Evolutionary conservation across 2,888 invertebrate genomes (phyloP).

Genomic region (Nowickia ferox): DNA sequence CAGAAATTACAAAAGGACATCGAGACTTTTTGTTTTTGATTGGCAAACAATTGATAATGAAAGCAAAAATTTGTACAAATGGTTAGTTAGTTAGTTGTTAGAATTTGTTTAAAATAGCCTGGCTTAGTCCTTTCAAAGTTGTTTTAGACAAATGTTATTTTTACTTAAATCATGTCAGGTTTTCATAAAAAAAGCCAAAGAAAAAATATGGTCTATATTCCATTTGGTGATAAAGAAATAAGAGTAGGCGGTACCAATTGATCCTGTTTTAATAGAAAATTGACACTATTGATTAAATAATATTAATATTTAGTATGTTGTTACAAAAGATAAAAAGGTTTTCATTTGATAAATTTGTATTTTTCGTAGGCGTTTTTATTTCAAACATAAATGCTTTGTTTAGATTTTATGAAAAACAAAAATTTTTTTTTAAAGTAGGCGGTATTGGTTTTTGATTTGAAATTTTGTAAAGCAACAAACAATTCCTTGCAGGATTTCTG

Average conservation of each 20-base stretch:
- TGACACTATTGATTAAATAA: slow-evolving; percentile 63
- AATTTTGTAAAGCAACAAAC: slow-evolving; percentile 12
- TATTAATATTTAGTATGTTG: slow-evolving; percentile 54
- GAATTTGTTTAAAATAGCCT: slow-evolving; percentile 42
- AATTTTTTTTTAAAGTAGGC: slow-evolving; percentile 38
- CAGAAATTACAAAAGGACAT: slow-evolving; percentile 14
- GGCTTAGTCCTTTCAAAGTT: slow-evolving; percentile 27
- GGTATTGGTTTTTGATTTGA: slow-evolving; percentile 64
- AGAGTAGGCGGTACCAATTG: slow-evolving; percentile 65
- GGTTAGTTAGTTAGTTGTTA: slow-evolving; percentile 24
- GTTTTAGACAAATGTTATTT: slow-evolving; percentile 18
- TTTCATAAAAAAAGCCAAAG: not conserved
- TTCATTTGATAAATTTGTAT: slow-evolving; percentile 14
- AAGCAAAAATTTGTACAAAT: slow-evolving; percentile 30
- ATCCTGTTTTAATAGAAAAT: slow-evolving; percentile 58
- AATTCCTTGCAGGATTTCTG: slow-evolving; percentile 55
- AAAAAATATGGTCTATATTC: not conserved
- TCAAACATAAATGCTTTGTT: slow-evolving; percentile 51
- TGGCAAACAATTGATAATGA: slow-evolving; percentile 22
- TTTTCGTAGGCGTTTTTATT: slow-evolving; percentile 66
- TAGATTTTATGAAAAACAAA: not conserved
- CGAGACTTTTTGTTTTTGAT: slow-evolving; percentile 36
- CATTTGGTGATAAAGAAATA: not conserved
- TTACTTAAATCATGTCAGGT: slow-evolving; percentile 18
- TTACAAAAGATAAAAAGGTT: not conserved